Evolutionary conservation across 1,140 invertebrate species (phyloP).

Genomic region (Rhizoglyphus robini): DNA sequence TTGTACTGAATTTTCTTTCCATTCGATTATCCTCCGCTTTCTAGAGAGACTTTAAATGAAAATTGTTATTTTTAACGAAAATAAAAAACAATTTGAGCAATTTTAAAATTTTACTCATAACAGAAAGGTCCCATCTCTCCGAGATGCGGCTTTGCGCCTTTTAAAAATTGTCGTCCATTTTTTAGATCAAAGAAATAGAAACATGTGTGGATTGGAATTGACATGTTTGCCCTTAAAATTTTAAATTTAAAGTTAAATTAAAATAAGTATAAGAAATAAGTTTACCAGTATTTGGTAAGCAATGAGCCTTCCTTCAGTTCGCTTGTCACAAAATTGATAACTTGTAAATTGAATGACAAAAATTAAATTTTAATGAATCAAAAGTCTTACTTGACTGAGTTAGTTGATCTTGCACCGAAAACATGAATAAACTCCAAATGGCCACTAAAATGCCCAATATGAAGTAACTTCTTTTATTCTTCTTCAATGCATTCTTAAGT

Average conservation of each 20-base stretch:
- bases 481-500: no score
- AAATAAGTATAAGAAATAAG: no score
- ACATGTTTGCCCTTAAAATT: not conserved
- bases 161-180: not conserved
- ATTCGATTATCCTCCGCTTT: not conserved
- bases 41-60: not conserved
- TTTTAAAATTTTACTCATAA: not conserved
- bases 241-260: not conserved
- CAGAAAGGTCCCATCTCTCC: not conserved
- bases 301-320: not conserved
- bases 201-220: not conserved
- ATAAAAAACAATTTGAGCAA: not conserved
- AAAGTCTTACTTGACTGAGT: not conserved
- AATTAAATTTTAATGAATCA: not conserved
- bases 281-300: not conserved
- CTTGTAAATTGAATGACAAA: not conserved
- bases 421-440: constrained; percentile 12
- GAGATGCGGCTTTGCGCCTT: not conserved
- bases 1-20: not conserved
- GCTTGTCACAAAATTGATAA: not conserved
- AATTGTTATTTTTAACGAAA: not conserved
- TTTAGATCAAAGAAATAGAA: not conserved
- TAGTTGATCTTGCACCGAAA: not conserved
- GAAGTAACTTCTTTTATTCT: no score
- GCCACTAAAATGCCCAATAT: no score